Percentiles rank a stretch among this genome's conserved stretches.
phyloP scores from a whole-genome alignment of 2,888 invertebrate genomes.

The Pristionchus japonicus region DNA sequence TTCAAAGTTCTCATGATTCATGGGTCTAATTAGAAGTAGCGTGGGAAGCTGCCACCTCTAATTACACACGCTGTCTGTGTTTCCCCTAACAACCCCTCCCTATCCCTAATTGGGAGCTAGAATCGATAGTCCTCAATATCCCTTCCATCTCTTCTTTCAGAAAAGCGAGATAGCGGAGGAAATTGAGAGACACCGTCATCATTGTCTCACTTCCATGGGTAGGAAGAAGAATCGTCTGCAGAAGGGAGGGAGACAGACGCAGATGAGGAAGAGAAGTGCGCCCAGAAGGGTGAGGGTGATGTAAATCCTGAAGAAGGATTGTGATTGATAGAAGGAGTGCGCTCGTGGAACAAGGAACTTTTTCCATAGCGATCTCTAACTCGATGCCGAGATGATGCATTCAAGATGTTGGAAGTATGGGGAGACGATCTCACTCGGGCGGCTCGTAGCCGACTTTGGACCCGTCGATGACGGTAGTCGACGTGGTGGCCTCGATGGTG shows the following conservation, averaged over 20 bases:
- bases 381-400: neutral
- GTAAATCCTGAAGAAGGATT: slow-evolving; percentile 42
- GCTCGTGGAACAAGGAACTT: neutral
- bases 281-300: slow-evolving; percentile 33
- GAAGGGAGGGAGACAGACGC: slow-evolving; percentile 27
- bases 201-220: slow-evolving; percentile 25
- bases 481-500: no score
- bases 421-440: neutral
- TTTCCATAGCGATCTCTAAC: neutral
- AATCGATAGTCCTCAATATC: neutral
- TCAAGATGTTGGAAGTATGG: no score
- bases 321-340: no score
- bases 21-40: neutral
- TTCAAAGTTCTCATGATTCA: neutral
- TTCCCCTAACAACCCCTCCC: neutral
- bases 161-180: no score
- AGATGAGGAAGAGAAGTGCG: slow-evolving; percentile 34
- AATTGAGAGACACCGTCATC: no score
- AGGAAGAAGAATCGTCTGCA: slow-evolving; percentile 40
- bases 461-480: neutral
- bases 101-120: neutral
- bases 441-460: slow-evolving; percentile 36
- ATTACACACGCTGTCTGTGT: neutral
- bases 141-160: no score
- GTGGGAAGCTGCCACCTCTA: neutral